Evolutionary conservation across 2,113 vertebrate genomes (phyloP).

Genomic region (Typhlomys cinereus): DNA sequence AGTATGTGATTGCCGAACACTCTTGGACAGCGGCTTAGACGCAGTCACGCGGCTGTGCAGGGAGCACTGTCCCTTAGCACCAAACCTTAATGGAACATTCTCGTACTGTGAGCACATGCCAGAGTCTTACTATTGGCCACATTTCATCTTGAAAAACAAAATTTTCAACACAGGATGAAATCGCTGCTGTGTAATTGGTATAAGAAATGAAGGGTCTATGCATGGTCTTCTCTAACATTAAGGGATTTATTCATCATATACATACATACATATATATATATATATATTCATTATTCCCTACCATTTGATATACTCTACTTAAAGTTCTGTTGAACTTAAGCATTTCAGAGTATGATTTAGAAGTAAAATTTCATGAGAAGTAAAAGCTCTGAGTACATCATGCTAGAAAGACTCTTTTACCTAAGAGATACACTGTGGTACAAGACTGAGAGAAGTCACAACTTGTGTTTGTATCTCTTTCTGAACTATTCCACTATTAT

Average conservation of each 20-base stretch:
- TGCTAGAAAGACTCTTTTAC: not conserved
- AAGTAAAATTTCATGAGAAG: not conserved
- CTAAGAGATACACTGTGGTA: not conserved
- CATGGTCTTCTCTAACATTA: not conserved
- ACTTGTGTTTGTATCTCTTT: not conserved
- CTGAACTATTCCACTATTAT: not conserved
- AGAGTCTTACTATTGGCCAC: not conserved
- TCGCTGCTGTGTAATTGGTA: not conserved
- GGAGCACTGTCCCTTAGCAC: not conserved
- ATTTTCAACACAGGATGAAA: not conserved
- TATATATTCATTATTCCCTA: not conserved
- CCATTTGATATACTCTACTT: not conserved
- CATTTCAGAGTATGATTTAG: not conserved
- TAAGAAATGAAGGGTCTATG: not conserved
- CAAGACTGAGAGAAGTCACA: not conserved
- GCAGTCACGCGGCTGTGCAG: not conserved
- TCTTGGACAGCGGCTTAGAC: not conserved
- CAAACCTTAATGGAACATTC: not conserved
- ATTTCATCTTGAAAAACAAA: conserved; percentile 15
- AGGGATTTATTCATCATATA: not conserved
- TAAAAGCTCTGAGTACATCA: not conserved
- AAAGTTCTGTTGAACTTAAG: not conserved
- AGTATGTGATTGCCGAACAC: not conserved
- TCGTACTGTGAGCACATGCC: not conserved
- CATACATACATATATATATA: too few relatives aligned